Base-by-base conservation (phyloP, 2,888 invertebrate genomes). In the Griposia aprilina region DNA sequence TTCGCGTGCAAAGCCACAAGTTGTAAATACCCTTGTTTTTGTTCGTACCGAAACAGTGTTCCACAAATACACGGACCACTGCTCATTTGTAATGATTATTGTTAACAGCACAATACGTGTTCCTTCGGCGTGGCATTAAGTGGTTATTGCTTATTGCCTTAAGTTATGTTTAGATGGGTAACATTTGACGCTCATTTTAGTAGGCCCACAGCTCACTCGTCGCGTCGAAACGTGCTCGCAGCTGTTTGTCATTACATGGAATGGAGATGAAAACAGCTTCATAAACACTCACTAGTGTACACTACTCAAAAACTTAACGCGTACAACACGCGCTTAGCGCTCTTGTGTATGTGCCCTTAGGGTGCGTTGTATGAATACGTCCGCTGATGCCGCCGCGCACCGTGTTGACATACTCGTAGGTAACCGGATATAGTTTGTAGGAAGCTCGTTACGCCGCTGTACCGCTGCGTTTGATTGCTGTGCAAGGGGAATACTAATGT, bases 401-500 rank as follows among this genome's bases (percentile, higher is more conserved):
- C 41, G 59, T 62, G 36, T 82, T 76, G 17, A 60, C 66, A 36
- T 48, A 48, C 59, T 80, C 65, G 36, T 81, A 86, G 86, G 80
- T 78, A 84, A 68, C 75, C 65, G 75, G 65, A 86, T 86, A 81
- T 85, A 86, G 89, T 89, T 90, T 87, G 88, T 86, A 87, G 86
- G 88, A 82, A 90, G 86, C 91, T 93, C 90, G 91, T 92, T 91
- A 92, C 88, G 80, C 73, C 67, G 60, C 74, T 78, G 70, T 80
- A 88, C 87, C 86, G 80, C 85, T 88, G 88, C 86, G 89, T 92
- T 92, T 92, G 92, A 93, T 93, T 91, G 90, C 90, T 86, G 82
- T 88, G 91, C 90, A 90, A 89, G 85, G 87, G 89, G 92, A 92
- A 91, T 91, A 91, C 90, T 92, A 92, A 92, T 92, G 90, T 84